Base-by-base conservation (phyloP, 2,113 vertebrate species). In the Ageneiosus marmoratus region DNA sequence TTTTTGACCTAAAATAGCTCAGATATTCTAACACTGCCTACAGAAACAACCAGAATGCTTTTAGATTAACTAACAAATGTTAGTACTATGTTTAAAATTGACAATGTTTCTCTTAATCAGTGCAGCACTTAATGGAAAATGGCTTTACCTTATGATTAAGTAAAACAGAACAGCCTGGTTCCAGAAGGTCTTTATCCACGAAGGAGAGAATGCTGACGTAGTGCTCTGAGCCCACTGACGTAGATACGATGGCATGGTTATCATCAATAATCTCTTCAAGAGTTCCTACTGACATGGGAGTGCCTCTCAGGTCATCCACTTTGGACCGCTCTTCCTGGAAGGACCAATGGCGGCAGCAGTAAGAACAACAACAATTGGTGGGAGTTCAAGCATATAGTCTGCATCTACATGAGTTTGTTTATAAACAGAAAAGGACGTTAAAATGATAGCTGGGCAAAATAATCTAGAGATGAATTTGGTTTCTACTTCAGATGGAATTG, bases 251-350 rank as follows among this genome's bases (percentile, higher is more conserved):
- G 82, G 98, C 98, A 0, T 99, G 98, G 92, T 99, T 99, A 92
- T 99, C 98, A 77, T 99, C 98, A 20, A 99, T 99, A 85, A 99
- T 99, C 91, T 99, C 98, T 89, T 99, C 98, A 86, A 99, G 89
- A 22, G 97, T 99, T 55, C 98, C 98, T 16, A 99, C 97, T 0
- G 98, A 99, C 98, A 99, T 99, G 0, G 98, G 98, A 0, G 98
- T 99, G 15, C 98, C 98, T 50, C 98, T 93, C 86, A 99, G 94
- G 84, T 99, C 98, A 73, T 99, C 98, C 56, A 99, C 98, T 88
- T 99, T 99, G 15, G 98, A 99, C 83, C 98, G 95, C 83, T 99
- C 98, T 85, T 99, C 98, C 98, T 99, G 84, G 5, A 79, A 32
- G 72, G 24, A 56, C 72, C 70, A 74, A 27, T n/a, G n/a, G n/a